Conservation (phyloP, 2,113 vertebrate species). For the Coptodon bakossiorum region DNA sequence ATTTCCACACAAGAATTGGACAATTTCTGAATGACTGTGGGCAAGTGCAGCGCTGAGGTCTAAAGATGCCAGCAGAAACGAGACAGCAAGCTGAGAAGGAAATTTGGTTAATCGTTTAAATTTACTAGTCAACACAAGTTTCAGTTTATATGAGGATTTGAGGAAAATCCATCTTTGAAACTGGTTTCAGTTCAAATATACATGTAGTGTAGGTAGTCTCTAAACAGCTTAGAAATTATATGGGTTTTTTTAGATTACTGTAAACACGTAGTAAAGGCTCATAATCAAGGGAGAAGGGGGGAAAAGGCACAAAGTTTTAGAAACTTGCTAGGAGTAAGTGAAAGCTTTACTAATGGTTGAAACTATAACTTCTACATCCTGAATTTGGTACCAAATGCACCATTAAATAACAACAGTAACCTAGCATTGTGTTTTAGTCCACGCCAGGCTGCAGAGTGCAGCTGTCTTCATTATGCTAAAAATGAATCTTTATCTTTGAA, state of each 20-base stretch:
- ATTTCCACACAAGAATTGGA: background rate
- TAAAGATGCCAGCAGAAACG: background rate
- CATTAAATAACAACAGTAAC: background rate
- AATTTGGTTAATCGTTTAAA: background rate
- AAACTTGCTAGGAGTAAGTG: background rate
- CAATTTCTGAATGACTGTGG: background rate
- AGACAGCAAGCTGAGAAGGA: background rate
- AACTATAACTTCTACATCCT: background rate
- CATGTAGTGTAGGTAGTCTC: background rate
- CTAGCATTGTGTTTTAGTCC: background rate
- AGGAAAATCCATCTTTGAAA: background rate
- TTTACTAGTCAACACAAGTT: background rate
- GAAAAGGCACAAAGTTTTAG: background rate
- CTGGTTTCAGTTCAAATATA: background rate
- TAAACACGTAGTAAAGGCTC: background rate
- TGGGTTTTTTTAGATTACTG: background rate
- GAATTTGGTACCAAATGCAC: background rate
- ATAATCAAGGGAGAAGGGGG: fast-evolving
- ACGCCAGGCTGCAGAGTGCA: background rate
- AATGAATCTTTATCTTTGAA: background rate
- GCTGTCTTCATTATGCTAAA: background rate
- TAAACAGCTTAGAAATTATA: background rate
- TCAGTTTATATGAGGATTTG: background rate
- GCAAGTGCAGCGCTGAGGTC: background rate
- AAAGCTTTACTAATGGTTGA: background rate